Base-by-base conservation (phyloP, 2,888 invertebrate species). In the Yponomeuta plumbellus region DNA sequence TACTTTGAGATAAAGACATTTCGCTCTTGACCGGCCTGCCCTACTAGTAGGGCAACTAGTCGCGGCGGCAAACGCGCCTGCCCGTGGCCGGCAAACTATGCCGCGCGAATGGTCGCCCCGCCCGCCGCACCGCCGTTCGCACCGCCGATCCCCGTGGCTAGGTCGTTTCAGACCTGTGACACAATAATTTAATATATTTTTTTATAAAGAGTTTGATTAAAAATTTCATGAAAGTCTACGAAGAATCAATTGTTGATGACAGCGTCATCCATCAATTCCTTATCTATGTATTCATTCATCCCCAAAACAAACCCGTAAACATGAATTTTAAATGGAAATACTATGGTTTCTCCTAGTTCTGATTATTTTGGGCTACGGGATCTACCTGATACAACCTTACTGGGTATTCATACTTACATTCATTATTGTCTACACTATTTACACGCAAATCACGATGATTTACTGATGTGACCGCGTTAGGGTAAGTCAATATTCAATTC, bases 281-380 rank as follows among this genome's bases (percentile, higher is more conserved):
- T 5, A 52, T 34, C 44, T 52, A 17, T 52, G 44, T 5, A 52
- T 17, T 13, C 17, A 52, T 17, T 17, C 44, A 1, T 3, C 44
- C 2, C 17, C 21, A 17, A 57, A 61, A 61, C 61, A 61, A 61
- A 23, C 8, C n/a, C 23, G 40, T 10, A 26, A 52, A 52, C 11
- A 68, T 67, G 64, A 74, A 73, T 75, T 75, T 70, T 84, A 79
- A 81, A 88, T 88, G 88, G 88, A 88, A 87, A 85, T 88, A 71
- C 71, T 88, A 66, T 86, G 85, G 70, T 86, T 87, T 69, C 34
- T 88, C 10, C 68, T 84, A 67, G 67, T 84, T 68, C 63, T 87
- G 59, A 20, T 75, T 20, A 39, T 81, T 1, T 57, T 86, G 66
- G 73, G 76, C 6, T 88, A 85, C 66, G 73, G 68, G 11, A 69